Base-by-base conservation (phyloP, 2,113 vertebrate species). In the Calyptommatus sinebrachiatus region DNA sequence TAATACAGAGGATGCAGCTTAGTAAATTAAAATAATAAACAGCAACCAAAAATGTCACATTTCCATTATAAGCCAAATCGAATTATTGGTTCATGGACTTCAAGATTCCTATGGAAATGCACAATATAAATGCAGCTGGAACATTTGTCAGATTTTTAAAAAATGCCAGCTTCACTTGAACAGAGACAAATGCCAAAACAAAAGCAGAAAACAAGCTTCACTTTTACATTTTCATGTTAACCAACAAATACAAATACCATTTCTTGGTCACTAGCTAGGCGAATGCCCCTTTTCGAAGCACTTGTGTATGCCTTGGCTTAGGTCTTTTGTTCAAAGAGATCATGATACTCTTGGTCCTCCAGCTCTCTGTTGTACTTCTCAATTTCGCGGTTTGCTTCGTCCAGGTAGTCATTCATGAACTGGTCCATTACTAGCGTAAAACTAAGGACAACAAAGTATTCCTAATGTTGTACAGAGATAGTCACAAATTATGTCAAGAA, bases 311-410 rank as follows among this genome's bases (percentile, higher is more conserved):
- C 26, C 79, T 1, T 0, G 3, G 29, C n/a, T 89, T 91, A 93
- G 71, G 84, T 90, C 86, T 94, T 96, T 90, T 93, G 96, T 84
- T 97, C 97, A 73, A 99, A 99, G 87, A 99, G 95, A 89, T 99
- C 97, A 0, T 95, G 93, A 78, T 96, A 95, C 2, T 92, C 95
- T 88, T 96, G 96, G 82, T 96, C 94, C 73, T 99, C 97, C 91
- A 98, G 92, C 81, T 98, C 96, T 7, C 87, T 92, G 94, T 99
- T 99, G 92, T 97, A 98, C 10, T 89, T 92, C 86, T 99, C 98
- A 0, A 99, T 97, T 83, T 98, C 97, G 81, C 94, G 92, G 94
- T 99, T 99, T 88, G 94, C 96, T 88, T 98, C 96, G 26, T 96
- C 91, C 71, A 99, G 75, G 74, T 99, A 98, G 86, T 98, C 97